Conservation (phyloP, 1,140 invertebrate species). For the Phymastichus coffea region DNA sequence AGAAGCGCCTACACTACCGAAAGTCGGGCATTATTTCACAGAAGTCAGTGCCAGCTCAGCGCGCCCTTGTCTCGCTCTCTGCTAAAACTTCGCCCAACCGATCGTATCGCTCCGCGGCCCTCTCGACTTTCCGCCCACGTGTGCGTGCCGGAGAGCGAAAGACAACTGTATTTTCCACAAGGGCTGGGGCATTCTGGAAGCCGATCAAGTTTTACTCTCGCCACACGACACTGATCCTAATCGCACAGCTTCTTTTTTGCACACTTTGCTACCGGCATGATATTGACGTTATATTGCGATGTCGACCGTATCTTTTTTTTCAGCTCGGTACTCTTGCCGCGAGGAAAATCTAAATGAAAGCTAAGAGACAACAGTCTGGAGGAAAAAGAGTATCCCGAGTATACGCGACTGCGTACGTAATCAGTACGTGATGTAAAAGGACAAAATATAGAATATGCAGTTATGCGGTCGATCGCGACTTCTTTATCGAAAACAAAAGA, state of each 20-base stretch:
- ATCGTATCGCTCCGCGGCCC: conserved; percentile 1
- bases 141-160: background rate
- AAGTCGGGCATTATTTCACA: conserved; percentile 16
- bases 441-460: too few relatives aligned
- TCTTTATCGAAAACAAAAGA: too few relatives aligned
- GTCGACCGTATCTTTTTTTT: background rate
- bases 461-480: too few relatives aligned
- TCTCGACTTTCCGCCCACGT: background rate
- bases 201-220: conserved; percentile 4
- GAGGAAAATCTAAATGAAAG: background rate
- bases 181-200: background rate
- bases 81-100: background rate
- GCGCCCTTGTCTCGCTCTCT: background rate
- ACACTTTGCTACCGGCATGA: background rate
- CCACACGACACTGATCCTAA: background rate
- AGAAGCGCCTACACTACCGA: too few relatives aligned
- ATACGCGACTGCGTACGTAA: too few relatives aligned
- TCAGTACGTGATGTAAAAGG: too few relatives aligned
- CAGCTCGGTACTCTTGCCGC: background rate
- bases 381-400: background rate
- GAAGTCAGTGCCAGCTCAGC: conserved; percentile 10
- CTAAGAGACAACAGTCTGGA: background rate
- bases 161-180: background rate
- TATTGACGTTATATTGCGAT: too few relatives aligned
- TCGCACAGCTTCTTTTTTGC: background rate